These are phyloP conservation scores for Chloebia gouldiae DNA, from an alignment of 2,113 vertebrate genomes.

Conservation along the genomic window DNA sequence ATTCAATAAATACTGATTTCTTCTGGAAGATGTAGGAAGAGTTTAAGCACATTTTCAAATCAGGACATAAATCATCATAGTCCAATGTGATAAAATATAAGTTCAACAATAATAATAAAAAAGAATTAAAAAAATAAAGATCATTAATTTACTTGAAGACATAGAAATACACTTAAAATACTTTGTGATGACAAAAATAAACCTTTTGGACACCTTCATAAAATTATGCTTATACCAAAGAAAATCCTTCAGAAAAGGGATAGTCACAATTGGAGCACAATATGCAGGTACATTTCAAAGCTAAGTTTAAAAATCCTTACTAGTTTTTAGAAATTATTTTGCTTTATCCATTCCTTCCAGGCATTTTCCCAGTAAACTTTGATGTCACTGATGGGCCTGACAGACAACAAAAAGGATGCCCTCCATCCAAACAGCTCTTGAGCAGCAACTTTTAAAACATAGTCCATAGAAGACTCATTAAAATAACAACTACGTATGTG, in stretches of 20 bases:
- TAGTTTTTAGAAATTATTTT: background rate
- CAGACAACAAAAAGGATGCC: background rate
- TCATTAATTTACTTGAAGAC: background rate
- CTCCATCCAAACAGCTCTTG: background rate
- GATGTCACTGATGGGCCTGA: background rate
- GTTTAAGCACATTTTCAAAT: background rate
- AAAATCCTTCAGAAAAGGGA: background rate
- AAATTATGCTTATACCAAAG: background rate
- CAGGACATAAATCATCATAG: background rate
- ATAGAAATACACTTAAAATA: background rate
- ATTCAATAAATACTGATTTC: background rate
- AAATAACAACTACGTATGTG: background rate
- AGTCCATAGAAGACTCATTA: background rate
- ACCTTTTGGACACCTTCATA: background rate
- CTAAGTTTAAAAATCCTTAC: background rate
- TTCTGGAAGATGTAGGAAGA: background rate
- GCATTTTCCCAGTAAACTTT: background rate
- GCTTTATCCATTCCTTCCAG: background rate
- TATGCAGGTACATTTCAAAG: background rate
- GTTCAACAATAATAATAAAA: background rate
- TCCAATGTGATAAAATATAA: background rate
- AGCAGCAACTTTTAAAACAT: background rate
- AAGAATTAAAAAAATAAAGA: background rate
- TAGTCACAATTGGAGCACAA: background rate
- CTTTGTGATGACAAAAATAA: background rate